These are phyloP conservation scores for Pituophis catenifer DNA, from an alignment of 2,113 vertebrate species.

Conservation along the genomic window DNA sequence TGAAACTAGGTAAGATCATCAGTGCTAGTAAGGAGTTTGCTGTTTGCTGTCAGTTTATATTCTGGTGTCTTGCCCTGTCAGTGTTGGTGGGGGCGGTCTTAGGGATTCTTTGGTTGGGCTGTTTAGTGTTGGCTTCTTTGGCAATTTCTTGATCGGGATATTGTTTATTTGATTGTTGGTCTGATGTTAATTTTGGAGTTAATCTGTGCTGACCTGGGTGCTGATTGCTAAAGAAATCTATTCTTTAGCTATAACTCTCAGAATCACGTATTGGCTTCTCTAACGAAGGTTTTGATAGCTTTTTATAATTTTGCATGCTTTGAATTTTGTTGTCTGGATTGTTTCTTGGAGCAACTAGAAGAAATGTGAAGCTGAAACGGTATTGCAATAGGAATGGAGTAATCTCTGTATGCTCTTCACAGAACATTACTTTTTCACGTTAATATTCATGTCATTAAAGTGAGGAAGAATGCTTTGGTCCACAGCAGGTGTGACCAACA, in stretches of 20 bases:
- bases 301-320: background rate
- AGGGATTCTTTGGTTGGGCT: background rate
- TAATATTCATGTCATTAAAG: slow-evolving; percentile 30
- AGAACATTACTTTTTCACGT: background rate
- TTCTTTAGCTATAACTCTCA: background rate
- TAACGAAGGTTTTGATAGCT: background rate
- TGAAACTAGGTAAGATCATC: background rate
- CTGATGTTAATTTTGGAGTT: background rate
- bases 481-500: background rate
- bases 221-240: background rate
- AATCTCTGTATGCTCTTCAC: background rate
- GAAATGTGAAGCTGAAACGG: background rate
- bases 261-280: background rate
- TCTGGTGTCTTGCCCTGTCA: background rate
- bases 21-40: background rate
- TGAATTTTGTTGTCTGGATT: background rate
- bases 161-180: background rate
- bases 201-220: background rate
- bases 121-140: background rate
- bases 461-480: background rate
- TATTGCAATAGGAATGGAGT: background rate
- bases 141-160: background rate
- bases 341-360: background rate
- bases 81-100: background rate
- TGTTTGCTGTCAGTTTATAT: background rate